A percentile compares a stretch with the other conserved stretches of the same genome.
These are phyloP conservation scores for Poicephalus gulielmi DNA, from an alignment of 2,113 vertebrate species.

Conservation along the genomic window DNA sequence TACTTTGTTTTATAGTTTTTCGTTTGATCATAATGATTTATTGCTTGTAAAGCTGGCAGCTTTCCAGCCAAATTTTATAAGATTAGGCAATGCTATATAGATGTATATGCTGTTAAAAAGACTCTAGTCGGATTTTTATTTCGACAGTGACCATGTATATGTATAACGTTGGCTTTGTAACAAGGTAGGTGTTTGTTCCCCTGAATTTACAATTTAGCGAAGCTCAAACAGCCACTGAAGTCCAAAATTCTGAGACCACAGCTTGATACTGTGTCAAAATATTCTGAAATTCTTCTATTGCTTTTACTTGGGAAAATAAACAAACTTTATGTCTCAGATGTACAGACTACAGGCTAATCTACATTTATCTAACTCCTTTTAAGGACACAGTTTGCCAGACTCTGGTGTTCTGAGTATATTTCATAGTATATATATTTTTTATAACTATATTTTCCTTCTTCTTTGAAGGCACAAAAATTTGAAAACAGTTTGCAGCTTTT, in stretches of 20 bases:
- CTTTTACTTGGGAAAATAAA: constrained; percentile 28
- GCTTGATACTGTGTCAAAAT: not conserved
- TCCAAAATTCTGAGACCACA: not conserved
- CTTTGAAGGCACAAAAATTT: not conserved
- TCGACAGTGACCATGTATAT: not conserved
- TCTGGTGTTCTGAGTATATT: not conserved
- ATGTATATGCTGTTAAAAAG: not conserved
- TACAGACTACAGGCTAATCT: not conserved
- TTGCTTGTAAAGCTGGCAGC: not conserved
- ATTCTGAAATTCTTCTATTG: not conserved
- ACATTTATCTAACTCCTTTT: not conserved
- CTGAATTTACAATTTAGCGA: not conserved
- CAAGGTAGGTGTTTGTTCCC: not conserved
- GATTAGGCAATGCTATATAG: not conserved
- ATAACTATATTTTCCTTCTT: not conserved
- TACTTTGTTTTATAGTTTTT: not conserved
- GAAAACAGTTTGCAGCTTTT: not conserved
- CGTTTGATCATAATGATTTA: not conserved
- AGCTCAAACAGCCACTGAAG: not conserved
- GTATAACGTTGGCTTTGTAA: not conserved
- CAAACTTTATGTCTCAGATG: not conserved
- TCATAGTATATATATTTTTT: not conserved
- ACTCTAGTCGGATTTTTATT: not conserved
- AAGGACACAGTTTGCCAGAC: not conserved
- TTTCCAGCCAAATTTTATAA: not conserved